Percentiles rank a stretch among this genome's conserved stretches.
These are phyloP conservation scores for Brachyptera risi DNA, from an alignment of 2,888 invertebrate genomes.

Conservation along the genomic window DNA sequence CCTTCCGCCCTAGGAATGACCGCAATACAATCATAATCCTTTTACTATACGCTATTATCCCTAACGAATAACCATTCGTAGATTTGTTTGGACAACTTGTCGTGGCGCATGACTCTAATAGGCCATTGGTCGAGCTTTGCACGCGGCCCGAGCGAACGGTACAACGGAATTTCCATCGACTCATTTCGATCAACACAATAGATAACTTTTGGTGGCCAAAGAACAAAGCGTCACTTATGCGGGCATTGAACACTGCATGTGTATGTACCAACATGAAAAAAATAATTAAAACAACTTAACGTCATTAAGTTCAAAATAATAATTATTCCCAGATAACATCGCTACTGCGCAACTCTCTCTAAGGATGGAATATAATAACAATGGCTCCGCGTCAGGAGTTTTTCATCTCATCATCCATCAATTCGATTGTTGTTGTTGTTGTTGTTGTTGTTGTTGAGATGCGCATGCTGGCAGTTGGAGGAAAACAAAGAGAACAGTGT, in stretches of 20 bases:
- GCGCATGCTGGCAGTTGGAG: not conserved
- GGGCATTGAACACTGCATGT: not conserved
- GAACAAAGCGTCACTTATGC: not conserved
- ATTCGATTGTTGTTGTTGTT: not conserved
- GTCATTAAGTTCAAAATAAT: slow-evolving; percentile 11
- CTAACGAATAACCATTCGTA: not conserved
- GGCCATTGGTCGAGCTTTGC: too few species aligned
- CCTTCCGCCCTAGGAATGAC: not conserved
- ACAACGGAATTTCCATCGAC: not conserved
- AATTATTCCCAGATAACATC: slow-evolving; percentile 14
- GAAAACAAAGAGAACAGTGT: not conserved
- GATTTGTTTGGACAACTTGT: too few species aligned
- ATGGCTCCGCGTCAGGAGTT: slow-evolving; percentile 4
- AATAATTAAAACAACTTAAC: not conserved
- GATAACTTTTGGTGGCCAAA: too few species aligned
- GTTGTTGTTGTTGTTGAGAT: too few species aligned
- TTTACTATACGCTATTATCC: not conserved
- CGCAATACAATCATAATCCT: not conserved
- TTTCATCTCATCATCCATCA: slow-evolving; percentile 15
- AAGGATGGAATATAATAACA: slow-evolving; percentile 9
- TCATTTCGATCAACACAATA: not conserved
- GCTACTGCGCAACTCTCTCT: too few species aligned
- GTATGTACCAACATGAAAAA: not conserved
- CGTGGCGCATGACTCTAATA: too few species aligned
- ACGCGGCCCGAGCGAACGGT: too few species aligned